A percentile compares a stretch with the other conserved stretches of the same genome.
phyloP scores from a whole-genome alignment of 2,888 invertebrate genomes.

The Linnaemya vulpina region DNA sequence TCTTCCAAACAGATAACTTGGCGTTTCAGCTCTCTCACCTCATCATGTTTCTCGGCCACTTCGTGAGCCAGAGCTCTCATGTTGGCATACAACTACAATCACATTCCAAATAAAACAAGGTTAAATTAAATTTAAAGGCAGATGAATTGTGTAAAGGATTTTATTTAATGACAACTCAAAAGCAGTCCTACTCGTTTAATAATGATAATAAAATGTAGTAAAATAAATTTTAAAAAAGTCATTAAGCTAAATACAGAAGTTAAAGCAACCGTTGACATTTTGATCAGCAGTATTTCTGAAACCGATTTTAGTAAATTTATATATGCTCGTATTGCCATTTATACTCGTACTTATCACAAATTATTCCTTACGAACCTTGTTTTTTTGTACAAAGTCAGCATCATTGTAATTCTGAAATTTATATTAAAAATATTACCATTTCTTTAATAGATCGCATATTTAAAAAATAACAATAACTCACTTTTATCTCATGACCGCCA shows the following conservation, averaged over 20 bases:
- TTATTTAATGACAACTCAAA: not conserved
- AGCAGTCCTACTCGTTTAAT: slow-evolving; percentile 27
- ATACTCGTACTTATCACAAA: not conserved
- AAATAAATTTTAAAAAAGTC: not conserved
- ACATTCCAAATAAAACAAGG: not conserved
- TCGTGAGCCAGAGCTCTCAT: slow-evolving; percentile 85
- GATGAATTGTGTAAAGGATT: not conserved
- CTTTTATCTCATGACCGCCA: slow-evolving; percentile 24
- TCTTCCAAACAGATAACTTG: slow-evolving; percentile 85
- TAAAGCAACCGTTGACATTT: not conserved
- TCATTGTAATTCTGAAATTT: slow-evolving; percentile 60
- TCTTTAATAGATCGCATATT: not conserved
- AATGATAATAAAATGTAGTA: slow-evolving; percentile 30
- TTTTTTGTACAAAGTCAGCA: slow-evolving; percentile 47
- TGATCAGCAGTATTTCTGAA: not conserved
- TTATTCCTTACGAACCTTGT: slow-evolving; percentile 71
- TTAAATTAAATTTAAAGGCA: not conserved
- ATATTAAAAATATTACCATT: not conserved
- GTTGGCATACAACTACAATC: slow-evolving; percentile 77
- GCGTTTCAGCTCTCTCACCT: slow-evolving; percentile 83
- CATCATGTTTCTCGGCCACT: slow-evolving; percentile 86
- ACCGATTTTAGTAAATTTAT: not conserved
- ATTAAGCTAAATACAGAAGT: not conserved
- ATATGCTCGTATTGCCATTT: not conserved
- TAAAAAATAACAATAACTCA: not conserved